These are phyloP conservation scores for Erpetoichthys calabaricus DNA, from an alignment of 2,797 vertebrate genomes.

Conservation along the genomic window DNA sequence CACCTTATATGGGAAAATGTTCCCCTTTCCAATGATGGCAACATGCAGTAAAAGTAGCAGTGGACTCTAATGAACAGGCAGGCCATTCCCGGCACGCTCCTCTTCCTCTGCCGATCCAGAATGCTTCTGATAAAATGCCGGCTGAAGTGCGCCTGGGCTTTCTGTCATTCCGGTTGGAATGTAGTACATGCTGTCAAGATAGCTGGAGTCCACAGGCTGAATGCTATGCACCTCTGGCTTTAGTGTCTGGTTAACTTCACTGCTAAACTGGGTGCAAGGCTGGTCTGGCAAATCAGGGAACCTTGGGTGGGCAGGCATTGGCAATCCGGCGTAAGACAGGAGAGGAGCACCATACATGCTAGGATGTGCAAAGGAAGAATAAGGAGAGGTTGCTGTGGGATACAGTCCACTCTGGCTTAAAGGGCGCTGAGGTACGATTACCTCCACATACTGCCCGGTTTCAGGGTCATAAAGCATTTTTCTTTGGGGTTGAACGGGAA, in stretches of 20 bases:
- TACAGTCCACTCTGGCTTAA: constrained; percentile 60
- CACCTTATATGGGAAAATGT: too few species aligned
- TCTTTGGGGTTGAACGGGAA: constrained; percentile 69
- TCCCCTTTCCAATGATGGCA: too few species aligned
- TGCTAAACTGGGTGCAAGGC: constrained; percentile 33
- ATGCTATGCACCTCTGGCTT: constrained; percentile 50
- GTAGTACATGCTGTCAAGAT: constrained; percentile 80
- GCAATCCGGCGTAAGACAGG: constrained; percentile 49
- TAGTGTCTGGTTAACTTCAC: constrained; percentile 40
- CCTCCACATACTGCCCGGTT: constrained; percentile 84
- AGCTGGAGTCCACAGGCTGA: constrained; percentile 56
- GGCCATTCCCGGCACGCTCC: too few species aligned
- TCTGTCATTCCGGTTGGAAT: constrained; percentile 71
- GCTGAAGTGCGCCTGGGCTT: constrained; percentile 56
- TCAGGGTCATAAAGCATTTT: constrained; percentile 85
- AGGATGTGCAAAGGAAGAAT: constrained; percentile 48
- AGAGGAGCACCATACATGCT: constrained; percentile 60
- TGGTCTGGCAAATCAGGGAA: constrained; percentile 42
- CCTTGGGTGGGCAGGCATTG: constrained; percentile 37
- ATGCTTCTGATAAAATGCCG: constrained; percentile 58
- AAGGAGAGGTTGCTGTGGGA: constrained; percentile 56
- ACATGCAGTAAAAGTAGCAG: too few species aligned
- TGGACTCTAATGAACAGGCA: neutral
- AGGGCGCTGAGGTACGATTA: constrained; percentile 70
- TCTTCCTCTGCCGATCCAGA: constrained; percentile 14